Percentiles rank a stretch among this genome's conserved stretches.
phyloP scores from a whole-genome alignment of 2,888 invertebrate genomes.

The Drosophila atripex region DNA sequence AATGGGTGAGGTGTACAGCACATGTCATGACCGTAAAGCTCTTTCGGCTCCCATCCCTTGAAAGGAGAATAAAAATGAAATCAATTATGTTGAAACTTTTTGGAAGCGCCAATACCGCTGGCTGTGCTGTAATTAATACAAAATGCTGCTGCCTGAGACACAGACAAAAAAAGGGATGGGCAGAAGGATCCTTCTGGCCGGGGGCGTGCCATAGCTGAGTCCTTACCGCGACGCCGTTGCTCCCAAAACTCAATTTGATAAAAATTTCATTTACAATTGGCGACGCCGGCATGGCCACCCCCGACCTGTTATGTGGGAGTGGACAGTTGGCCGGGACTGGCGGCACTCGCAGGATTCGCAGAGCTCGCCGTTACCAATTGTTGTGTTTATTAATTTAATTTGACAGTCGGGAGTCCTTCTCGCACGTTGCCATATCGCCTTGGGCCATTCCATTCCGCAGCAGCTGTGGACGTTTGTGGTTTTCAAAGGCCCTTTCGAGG shows the following conservation, averaged over 20 bases:
- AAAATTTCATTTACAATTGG: slow-evolving; percentile 76
- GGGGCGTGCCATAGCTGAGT: slow-evolving; percentile 71
- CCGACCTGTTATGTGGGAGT: slow-evolving; percentile 57
- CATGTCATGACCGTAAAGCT: slow-evolving; percentile 26
- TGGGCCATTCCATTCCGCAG: slow-evolving; percentile 53
- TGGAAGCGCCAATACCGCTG: slow-evolving; percentile 59
- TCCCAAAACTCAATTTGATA: slow-evolving; percentile 67
- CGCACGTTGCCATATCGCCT: slow-evolving; percentile 55
- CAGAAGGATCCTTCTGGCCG: slow-evolving; percentile 38
- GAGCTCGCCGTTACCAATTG: slow-evolving; percentile 57
- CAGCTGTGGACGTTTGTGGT: slow-evolving; percentile 63
- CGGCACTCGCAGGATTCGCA: slow-evolving; percentile 15
- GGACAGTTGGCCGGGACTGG: slow-evolving; percentile 60
- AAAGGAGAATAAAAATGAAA: slow-evolving; percentile 66
- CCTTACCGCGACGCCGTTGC: slow-evolving; percentile 60
- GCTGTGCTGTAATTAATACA: slow-evolving; percentile 75
- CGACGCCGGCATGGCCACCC: slow-evolving; percentile 25
- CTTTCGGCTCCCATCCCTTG: slow-evolving; percentile 12
- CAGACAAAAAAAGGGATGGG: slow-evolving; percentile 6
- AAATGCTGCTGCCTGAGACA: slow-evolving; percentile 58
- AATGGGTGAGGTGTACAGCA: neutral
- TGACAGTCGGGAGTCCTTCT: slow-evolving; percentile 66
- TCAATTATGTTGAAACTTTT: slow-evolving; percentile 74
- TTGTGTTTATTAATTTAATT: slow-evolving; percentile 77
- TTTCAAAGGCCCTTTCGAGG: slow-evolving; percentile 18